These are phyloP conservation scores for Nasonia vitripennis DNA, from an alignment of 1,140 invertebrate species.

Conservation along the genomic window DNA sequence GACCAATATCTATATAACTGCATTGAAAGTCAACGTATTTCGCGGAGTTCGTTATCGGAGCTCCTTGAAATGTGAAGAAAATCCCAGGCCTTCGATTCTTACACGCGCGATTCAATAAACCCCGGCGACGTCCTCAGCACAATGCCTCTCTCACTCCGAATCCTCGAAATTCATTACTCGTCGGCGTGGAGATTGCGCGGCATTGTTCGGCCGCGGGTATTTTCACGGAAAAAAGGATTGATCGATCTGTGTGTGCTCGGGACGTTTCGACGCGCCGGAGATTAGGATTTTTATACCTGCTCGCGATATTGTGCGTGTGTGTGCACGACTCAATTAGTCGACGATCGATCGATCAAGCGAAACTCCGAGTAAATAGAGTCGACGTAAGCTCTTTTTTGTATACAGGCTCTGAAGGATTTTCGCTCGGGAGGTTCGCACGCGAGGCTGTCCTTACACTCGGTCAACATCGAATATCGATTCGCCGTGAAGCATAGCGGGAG, in stretches of 20 bases:
- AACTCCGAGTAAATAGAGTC: not conserved
- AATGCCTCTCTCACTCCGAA: not conserved
- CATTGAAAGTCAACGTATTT: no score
- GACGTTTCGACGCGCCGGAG: not conserved
- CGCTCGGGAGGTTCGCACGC: not conserved
- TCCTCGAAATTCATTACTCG: not conserved
- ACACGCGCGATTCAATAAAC: not conserved
- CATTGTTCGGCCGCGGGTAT: not conserved
- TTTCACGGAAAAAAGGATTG: not conserved
- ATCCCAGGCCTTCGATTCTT: not conserved
- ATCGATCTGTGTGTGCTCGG: not conserved
- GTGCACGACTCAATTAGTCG: not conserved
- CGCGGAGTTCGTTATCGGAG: not conserved
- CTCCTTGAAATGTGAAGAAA: not conserved
- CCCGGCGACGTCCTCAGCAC: not conserved
- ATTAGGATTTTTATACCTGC: not conserved
- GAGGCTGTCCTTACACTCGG: not conserved
- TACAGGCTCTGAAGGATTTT: not conserved
- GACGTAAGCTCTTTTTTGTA: not conserved
- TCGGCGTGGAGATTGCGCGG: not conserved
- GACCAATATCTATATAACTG: no score
- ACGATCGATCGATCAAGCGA: not conserved
- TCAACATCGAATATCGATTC: no score
- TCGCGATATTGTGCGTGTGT: not conserved
- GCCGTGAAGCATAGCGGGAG: no score